Evolutionary conservation across 2,797 vertebrate species (phyloP).

Genomic region (Anguilla marmorata): DNA sequence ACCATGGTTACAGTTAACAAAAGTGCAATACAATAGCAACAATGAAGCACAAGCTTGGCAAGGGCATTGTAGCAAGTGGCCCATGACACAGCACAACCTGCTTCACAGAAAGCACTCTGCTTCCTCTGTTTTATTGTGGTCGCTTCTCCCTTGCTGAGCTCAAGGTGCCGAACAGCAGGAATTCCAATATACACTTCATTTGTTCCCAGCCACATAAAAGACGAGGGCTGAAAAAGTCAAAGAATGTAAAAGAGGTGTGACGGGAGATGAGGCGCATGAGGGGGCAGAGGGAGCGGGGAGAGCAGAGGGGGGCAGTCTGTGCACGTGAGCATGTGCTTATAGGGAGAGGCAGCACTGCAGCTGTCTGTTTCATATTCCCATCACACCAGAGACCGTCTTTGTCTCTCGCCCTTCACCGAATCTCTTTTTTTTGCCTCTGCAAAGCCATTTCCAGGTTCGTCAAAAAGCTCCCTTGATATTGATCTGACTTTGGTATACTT

Average conservation of each 20-base stretch:
- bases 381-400: slow-evolving; percentile 17
- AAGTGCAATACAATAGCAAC: neutral
- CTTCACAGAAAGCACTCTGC: neutral
- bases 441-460: neutral
- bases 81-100: neutral
- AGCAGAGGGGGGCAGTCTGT: neutral
- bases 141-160: neutral
- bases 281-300: neutral
- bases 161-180: neutral
- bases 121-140: neutral
- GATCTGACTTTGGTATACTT: neutral
- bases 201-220: slow-evolving; percentile 1
- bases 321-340: neutral
- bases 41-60: neutral
- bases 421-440: neutral
- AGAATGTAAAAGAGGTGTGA: neutral
- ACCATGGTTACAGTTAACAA: neutral
- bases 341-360: slow-evolving; percentile 4
- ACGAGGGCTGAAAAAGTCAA: neutral
- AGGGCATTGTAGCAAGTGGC: neutral
- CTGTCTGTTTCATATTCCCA: slow-evolving; percentile 30
- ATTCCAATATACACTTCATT: neutral
- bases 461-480: slow-evolving; percentile 16
- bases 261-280: neutral
- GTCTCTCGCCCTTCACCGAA: neutral